Percentiles rank a stretch among this genome's conserved stretches.
phyloP scores from a whole-genome alignment of 1,140 invertebrate genomes.

The Drosophila nebulosa region DNA sequence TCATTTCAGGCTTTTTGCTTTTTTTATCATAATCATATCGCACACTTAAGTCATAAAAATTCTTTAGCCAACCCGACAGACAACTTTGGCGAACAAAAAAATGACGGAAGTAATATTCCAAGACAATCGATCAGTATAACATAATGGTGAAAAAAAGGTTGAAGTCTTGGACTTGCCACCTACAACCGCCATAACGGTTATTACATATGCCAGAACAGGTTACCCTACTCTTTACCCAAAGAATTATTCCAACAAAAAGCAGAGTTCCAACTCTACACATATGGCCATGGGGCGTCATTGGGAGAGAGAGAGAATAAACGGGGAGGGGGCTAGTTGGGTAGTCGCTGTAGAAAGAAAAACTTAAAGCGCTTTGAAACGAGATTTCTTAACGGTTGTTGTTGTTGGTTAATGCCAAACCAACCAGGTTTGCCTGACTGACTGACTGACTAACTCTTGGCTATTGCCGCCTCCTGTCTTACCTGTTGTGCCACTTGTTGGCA shows the following conservation, averaged over 20 bases:
- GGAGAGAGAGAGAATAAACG: not conserved
- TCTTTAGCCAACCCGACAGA: constrained; percentile 1
- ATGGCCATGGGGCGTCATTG: not conserved
- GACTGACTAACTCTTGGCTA: constrained; percentile 7
- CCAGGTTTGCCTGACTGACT: constrained; percentile 16
- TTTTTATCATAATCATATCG: constrained; percentile 2
- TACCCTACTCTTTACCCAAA: not conserved
- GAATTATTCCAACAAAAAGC: not conserved
- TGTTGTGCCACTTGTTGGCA: constrained; percentile 11
- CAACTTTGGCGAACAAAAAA: not conserved
- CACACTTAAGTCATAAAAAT: constrained; percentile 8
- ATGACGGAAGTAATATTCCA: constrained; percentile 3
- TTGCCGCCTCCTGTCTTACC: constrained; percentile 13
- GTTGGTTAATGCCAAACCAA: constrained; percentile 10
- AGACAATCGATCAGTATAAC: constrained; percentile 1
- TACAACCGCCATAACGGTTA: constrained; percentile 8
- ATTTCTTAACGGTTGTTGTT: constrained; percentile 16
- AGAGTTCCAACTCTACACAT: not conserved
- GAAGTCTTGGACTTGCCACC: not conserved
- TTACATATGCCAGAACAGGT: constrained; percentile 8
- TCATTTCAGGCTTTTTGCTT: not conserved
- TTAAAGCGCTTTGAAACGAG: constrained; percentile 17
- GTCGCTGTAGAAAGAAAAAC: not conserved
- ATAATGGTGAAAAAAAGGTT: not conserved
- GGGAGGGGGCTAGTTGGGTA: not conserved